A percentile compares a stretch with the other conserved stretches of the same genome.
Evolutionary conservation across 2,888 invertebrate genomes (phyloP).

Genomic region (Eurois occulta): DNA sequence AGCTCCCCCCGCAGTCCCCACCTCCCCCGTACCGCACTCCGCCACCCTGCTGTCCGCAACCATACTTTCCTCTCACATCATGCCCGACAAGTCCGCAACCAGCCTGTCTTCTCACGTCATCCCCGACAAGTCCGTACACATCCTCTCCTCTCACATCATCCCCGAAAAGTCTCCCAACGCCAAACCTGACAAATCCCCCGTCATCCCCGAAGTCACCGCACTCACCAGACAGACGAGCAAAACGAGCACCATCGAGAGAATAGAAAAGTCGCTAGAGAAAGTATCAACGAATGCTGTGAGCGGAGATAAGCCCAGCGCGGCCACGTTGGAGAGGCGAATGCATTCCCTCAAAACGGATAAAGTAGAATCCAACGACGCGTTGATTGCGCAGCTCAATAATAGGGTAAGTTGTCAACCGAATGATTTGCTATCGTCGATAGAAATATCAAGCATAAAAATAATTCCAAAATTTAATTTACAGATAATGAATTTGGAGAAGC

Average conservation of each 20-base stretch:
- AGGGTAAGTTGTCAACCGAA: conserved; percentile 78
- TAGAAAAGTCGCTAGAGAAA: conserved; percentile 74
- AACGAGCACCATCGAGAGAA: conserved; percentile 73
- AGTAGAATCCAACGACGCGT: conserved; percentile 78
- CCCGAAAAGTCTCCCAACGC: conserved; percentile 70
- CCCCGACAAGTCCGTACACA: conserved; percentile 24
- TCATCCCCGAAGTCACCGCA: conserved; percentile 65
- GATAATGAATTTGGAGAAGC: conserved; percentile 91
- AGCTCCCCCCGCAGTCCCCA: background rate
- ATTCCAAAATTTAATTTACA: conserved; percentile 65
- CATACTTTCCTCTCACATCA: background rate
- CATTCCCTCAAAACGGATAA: conserved; percentile 74
- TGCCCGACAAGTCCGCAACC: background rate
- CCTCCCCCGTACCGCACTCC: conserved; percentile 63
- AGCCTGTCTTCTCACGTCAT: conserved; percentile 25
- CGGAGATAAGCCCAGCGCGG: conserved; percentile 69
- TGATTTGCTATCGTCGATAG: background rate
- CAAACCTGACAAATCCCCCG: conserved; percentile 60
- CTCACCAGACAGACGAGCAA: conserved; percentile 60
- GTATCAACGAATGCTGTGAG: conserved; percentile 50
- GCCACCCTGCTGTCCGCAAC: conserved; percentile 60
- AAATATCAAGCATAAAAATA: background rate
- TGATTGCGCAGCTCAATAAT: conserved; percentile 87
- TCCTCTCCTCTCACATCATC: conserved; percentile 28
- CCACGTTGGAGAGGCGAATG: conserved; percentile 81